Percentiles rank a stretch among this genome's conserved stretches.
These are phyloP conservation scores for Perizoma flavofasciatum DNA, from an alignment of 2,888 invertebrate species.

Conservation along the genomic window DNA sequence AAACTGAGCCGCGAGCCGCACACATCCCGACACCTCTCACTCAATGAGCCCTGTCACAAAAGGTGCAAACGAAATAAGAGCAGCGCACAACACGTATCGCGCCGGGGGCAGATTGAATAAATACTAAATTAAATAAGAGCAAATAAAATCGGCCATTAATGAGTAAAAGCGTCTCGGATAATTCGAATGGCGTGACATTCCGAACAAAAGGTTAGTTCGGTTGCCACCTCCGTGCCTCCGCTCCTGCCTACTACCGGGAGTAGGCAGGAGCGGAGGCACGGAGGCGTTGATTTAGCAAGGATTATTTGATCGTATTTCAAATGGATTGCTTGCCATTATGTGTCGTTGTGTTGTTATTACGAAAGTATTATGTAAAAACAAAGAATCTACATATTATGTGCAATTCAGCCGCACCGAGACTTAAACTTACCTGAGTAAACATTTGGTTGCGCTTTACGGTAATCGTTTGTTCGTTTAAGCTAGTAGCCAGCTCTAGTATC, in stretches of 20 bases:
- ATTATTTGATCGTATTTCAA: constrained; percentile 63
- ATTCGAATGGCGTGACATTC: constrained; percentile 70
- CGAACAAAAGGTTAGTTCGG: constrained; percentile 60
- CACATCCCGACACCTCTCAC: constrained; percentile 82
- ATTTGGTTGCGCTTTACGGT: neutral
- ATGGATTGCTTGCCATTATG: constrained; percentile 25
- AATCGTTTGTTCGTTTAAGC: too few relatives aligned
- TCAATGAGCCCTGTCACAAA: constrained; percentile 82
- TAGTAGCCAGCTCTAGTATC: too few relatives aligned
- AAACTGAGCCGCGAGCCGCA: constrained; percentile 75
- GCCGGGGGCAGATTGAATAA: constrained; percentile 81
- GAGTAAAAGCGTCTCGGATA: constrained; percentile 73
- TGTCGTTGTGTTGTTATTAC: constrained; percentile 13
- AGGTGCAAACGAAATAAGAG: constrained; percentile 78
- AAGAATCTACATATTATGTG: neutral
- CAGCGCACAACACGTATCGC: constrained; percentile 70
- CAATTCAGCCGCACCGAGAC: neutral
- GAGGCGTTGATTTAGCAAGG: constrained; percentile 52
- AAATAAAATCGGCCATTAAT: constrained; percentile 80
- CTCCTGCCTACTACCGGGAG: constrained; percentile 30
- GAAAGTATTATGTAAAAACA: constrained; percentile 4
- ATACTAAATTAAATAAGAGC: constrained; percentile 83
- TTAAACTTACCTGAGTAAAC: neutral
- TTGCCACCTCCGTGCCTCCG: constrained; percentile 39
- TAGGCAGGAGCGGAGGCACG: too few relatives aligned